A percentile compares a stretch with the other conserved stretches of the same genome.
Evolutionary conservation across 2,113 vertebrate species (phyloP).

Genomic region (Xenopus tropicalis): UCB_Xtro_10.0 CM004443.2:206975001-206975500

Average conservation of each 20-base stretch:
- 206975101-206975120: too few relatives aligned
- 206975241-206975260: constrained; percentile 13
- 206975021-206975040: too few relatives aligned
- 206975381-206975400: constrained; percentile 45
- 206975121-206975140: too few relatives aligned
- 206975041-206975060: too few relatives aligned
- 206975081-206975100: too few relatives aligned
- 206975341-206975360: constrained; percentile 55
- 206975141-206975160: too few relatives aligned
- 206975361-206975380: constrained; percentile 51
- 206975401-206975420: constrained; percentile 3
- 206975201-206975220: too few relatives aligned
- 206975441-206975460: neutral
- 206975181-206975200: too few relatives aligned
- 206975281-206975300: neutral
- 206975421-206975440: neutral
- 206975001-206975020: too few relatives aligned
- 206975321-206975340: constrained; percentile 59
- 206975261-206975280: neutral
- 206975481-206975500: neutral
- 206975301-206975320: constrained; percentile 18
- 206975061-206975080: too few relatives aligned
- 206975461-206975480: neutral
- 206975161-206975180: too few relatives aligned
- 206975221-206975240: too few relatives aligned